Evolutionary conservation across 2,888 invertebrate species (phyloP), one percentile per base, ranked within the genome.

Genomic region (Drosophila rellima): DNA sequence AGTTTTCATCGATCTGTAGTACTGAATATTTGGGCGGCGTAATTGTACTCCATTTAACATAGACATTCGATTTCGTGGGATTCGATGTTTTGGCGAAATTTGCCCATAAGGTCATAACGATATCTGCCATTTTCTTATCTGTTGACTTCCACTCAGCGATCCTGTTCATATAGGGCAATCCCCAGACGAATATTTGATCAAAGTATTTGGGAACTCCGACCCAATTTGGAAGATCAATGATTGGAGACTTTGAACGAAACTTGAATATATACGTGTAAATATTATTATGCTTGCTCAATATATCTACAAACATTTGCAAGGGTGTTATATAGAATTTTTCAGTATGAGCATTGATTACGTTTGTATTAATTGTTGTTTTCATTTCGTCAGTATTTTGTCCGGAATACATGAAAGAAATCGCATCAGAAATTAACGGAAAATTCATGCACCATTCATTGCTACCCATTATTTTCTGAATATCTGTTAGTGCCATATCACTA

Each of bases 141-240:
- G 95, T 94, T 56, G 94, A 94, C 83, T 96, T 96, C 97, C 97
- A 97, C 85, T 95, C 95, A 31, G 93, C 93, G 54, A 94, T 93
- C 73, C 94, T 92, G 6, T 94, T 94, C 94, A 96, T 94, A 91
- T 96, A 95, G 0, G 97, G 97, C 84, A 97, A 93, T 0, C 97
- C 97, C 94, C 96, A 97, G 6, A 96, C 94, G 90, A 96, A 96
- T 51, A 96, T 95, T 72, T 97, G 93, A 91, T 97, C 97, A 78
- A 95, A 96, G 91, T 96, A 95, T 90, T 97, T 96, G 1, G 97
- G 96, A 0, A 97, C 96, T 17, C 95, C 94, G 0, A 96, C 94
- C 96, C 97, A 97, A 47, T 94, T 94, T 0, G 96, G 96, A 26
- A 96, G 93, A 54, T 95, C 95, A 31, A 94, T 94, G 47, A 94